phyloP scores from a whole-genome alignment of 2,888 invertebrate genomes.

The Hoplodrina ambigua region DNA sequence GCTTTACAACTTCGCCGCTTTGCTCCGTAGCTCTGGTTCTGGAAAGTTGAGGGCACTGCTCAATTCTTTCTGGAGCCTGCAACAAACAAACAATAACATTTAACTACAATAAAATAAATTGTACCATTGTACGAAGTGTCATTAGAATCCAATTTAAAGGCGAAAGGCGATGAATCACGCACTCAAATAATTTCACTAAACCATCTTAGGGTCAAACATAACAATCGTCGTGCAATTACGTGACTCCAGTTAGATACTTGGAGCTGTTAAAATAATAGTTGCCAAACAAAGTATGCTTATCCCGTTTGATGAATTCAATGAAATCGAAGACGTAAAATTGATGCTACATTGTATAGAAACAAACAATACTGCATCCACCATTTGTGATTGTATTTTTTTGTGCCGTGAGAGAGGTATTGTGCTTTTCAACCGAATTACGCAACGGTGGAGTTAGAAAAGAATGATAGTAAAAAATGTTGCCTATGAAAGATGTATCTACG shows the following conservation, averaged over 20 bases:
- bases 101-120: conserved; percentile 63
- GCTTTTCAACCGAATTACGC: conserved; percentile 58
- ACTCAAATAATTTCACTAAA: conserved; percentile 72
- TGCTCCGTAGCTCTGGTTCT: conserved; percentile 75
- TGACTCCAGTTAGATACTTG: conserved; percentile 40
- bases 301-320: conserved; percentile 15
- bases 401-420: conserved; percentile 53
- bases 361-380: conserved; percentile 51
- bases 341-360: conserved; percentile 33
- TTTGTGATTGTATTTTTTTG: conserved; percentile 46
- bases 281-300: conserved; percentile 15
- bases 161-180: conserved; percentile 71
- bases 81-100: conserved; percentile 68
- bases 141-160: conserved; percentile 70
- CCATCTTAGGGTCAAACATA: conserved; percentile 63
- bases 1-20: conserved; percentile 73
- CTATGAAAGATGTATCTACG: conserved; percentile 6
- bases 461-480: conserved; percentile 21
- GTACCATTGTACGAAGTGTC: conserved; percentile 60
- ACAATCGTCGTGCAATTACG: conserved; percentile 67
- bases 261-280: conserved; percentile 25
- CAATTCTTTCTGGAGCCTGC: conserved; percentile 85
- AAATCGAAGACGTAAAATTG: conserved; percentile 38
- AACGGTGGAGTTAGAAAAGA: conserved; percentile 67
- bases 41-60: conserved; percentile 81